A percentile compares a stretch with the other conserved stretches of the same genome.
Evolutionary conservation across 1,140 invertebrate genomes (phyloP).

Genomic region (Macrobrachium rosenbergii): DNA sequence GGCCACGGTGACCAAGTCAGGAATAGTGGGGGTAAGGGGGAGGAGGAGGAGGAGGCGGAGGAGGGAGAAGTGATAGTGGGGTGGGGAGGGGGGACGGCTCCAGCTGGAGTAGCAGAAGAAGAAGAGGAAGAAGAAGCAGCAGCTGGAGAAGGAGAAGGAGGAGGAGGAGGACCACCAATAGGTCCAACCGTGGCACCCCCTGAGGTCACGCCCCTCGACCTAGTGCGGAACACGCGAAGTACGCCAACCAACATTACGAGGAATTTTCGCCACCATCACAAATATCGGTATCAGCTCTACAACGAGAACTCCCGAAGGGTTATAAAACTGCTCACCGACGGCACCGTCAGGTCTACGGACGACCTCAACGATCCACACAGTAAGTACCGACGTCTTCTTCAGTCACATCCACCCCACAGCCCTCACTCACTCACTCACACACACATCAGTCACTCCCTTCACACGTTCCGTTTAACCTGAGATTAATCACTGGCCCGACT

Average conservation of each 20-base stretch:
- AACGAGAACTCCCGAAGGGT: slow-evolving; percentile 47
- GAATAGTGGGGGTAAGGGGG: too few relatives aligned
- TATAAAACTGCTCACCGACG: slow-evolving; percentile 49
- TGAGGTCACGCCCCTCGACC: slow-evolving; percentile 33
- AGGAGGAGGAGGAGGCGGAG: background rate
- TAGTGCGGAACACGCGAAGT: slow-evolving; percentile 42
- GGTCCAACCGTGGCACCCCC: slow-evolving; percentile 9
- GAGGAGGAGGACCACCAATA: slow-evolving; percentile 22
- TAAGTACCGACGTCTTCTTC: slow-evolving; percentile 22
- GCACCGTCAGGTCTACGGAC: slow-evolving; percentile 43
- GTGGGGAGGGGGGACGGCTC: slow-evolving; percentile 18
- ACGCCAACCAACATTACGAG: slow-evolving; percentile 48
- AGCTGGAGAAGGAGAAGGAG: background rate
- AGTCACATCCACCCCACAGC: background rate
- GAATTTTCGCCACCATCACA: slow-evolving; percentile 54
- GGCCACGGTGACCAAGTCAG: too few relatives aligned
- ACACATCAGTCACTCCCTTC: too few relatives aligned
- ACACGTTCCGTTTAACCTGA: too few relatives aligned
- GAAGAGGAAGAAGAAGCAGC: too few relatives aligned
- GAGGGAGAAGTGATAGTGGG: background rate
- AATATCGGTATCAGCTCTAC: slow-evolving; percentile 45
- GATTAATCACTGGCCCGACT: too few relatives aligned
- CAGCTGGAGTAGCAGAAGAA: slow-evolving; percentile 8
- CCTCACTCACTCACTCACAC: background rate
- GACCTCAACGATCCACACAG: slow-evolving; percentile 51